Conservation (phyloP, 1,140 invertebrate species). For the Sycobia sp. region DNA sequence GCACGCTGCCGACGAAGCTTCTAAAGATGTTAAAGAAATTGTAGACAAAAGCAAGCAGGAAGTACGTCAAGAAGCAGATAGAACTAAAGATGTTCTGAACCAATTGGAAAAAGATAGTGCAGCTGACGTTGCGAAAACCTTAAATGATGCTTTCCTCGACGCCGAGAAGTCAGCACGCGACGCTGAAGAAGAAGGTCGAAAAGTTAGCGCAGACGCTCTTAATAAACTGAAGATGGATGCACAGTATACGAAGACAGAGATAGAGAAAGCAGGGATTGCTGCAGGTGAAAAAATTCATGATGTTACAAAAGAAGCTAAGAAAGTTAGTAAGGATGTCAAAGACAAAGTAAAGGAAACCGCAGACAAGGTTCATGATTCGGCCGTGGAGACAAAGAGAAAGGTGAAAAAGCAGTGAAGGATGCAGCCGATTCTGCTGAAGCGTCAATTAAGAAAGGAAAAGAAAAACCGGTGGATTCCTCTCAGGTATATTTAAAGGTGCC, state of each 20-base stretch:
- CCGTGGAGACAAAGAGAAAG: slow-evolving; percentile 14
- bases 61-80: not conserved
- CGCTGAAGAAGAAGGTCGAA: slow-evolving; percentile 17
- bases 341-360: slow-evolving; percentile 22
- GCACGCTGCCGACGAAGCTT: slow-evolving; percentile 7
- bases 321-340: slow-evolving; percentile 40
- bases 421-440: not conserved
- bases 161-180: slow-evolving; percentile 3
- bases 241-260: slow-evolving; percentile 33
- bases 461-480: slow-evolving; percentile 41
- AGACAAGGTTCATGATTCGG: not conserved
- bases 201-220: too few relatives aligned
- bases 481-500: slow-evolving; percentile 31
- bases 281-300: slow-evolving; percentile 44
- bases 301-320: slow-evolving; percentile 38
- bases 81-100: too few relatives aligned
- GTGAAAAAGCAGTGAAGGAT: not conserved
- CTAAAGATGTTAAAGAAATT: slow-evolving; percentile 2
- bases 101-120: not conserved
- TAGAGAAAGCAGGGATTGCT: too few relatives aligned
- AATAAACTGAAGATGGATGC: not conserved
- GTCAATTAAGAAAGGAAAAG: slow-evolving; percentile 35
- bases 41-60: not conserved
- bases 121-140: slow-evolving; percentile 27
- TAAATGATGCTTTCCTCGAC: too few relatives aligned